A percentile compares a stretch with the other conserved stretches of the same genome.
phyloP scores from a whole-genome alignment of 2,888 invertebrate genomes.

The Cephus sareptanus region DNA sequence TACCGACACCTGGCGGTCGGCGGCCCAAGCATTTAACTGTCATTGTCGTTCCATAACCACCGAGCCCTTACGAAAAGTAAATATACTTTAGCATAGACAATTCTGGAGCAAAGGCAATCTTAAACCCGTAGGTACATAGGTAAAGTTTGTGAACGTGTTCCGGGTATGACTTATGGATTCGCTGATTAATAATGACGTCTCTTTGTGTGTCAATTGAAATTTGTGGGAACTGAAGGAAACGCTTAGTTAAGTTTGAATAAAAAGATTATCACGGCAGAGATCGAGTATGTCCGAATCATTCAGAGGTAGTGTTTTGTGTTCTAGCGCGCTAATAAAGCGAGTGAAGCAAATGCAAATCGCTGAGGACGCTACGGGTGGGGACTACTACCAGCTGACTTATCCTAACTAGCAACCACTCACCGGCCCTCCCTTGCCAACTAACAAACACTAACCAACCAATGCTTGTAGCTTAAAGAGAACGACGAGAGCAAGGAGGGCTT shows the following conservation, averaged over 20 bases:
- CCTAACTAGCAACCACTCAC: slow-evolving; percentile 60
- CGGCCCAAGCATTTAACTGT: background rate
- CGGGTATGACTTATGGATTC: background rate
- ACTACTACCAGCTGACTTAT: slow-evolving; percentile 64
- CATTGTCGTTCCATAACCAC: background rate
- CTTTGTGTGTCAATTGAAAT: background rate
- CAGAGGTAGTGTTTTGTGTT: slow-evolving; percentile 60
- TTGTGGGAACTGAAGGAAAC: background rate
- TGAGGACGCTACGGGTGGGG: slow-evolving; percentile 61
- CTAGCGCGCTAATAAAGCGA: slow-evolving; percentile 63
- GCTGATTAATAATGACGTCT: background rate
- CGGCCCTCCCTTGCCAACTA: slow-evolving; percentile 51
- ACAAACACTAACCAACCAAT: slow-evolving; percentile 37
- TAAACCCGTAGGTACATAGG: background rate
- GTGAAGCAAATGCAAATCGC: slow-evolving; percentile 62
- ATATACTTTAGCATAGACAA: background rate
- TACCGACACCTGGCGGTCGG: background rate
- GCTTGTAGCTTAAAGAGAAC: slow-evolving; percentile 21
- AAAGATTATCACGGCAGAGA: background rate
- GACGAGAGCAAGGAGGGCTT: slow-evolving; percentile 6
- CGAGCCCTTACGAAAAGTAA: background rate
- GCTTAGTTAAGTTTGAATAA: background rate
- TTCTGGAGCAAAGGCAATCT: background rate
- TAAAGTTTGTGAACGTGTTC: background rate
- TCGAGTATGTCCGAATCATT: slow-evolving; percentile 12